phyloP scores from a whole-genome alignment of 2,888 invertebrate genomes.

The Lypha dubia region DNA sequence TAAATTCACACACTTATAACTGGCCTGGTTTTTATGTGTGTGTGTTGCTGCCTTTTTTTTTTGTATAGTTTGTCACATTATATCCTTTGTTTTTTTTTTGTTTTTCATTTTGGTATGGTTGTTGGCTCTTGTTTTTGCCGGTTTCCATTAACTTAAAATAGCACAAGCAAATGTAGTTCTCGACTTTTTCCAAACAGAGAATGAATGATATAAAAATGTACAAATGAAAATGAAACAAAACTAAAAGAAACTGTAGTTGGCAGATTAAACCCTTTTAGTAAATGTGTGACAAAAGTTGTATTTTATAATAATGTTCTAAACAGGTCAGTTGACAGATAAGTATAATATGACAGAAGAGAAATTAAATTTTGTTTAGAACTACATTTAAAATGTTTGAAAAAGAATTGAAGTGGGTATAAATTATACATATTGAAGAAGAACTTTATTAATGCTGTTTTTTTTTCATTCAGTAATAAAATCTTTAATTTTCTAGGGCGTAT shows the following conservation, averaged over 20 bases:
- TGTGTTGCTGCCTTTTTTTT: not conserved
- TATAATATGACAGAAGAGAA: not conserved
- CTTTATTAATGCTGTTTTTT: not conserved
- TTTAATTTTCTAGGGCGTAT: not conserved
- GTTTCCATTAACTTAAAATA: constrained; percentile 63
- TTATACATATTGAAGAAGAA: not conserved
- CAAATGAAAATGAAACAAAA: not conserved
- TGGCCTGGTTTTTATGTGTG: not conserved
- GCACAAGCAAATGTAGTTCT: constrained; percentile 43
- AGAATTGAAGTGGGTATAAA: too few species aligned
- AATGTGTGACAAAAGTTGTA: constrained; percentile 1
- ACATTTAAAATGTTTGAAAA: not conserved
- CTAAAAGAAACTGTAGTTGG: constrained; percentile 10
- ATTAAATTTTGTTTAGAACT: not conserved
- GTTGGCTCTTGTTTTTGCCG: constrained; percentile 50
- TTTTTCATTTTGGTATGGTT: constrained; percentile 1
- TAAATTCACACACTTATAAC: not conserved
- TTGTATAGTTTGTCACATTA: constrained; percentile 1
- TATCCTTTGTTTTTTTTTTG: not conserved
- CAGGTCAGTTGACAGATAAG: constrained; percentile 46
- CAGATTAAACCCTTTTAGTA: constrained; percentile 44
- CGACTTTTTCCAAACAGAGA: constrained; percentile 1
- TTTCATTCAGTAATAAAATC: too few species aligned
- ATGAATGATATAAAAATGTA: constrained; percentile 13
- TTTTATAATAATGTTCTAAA: constrained; percentile 44